Percentiles rank a stretch among this genome's conserved stretches.
phyloP scores from a whole-genome alignment of 2,888 invertebrate genomes.

The Nemoura dubitans region DNA sequence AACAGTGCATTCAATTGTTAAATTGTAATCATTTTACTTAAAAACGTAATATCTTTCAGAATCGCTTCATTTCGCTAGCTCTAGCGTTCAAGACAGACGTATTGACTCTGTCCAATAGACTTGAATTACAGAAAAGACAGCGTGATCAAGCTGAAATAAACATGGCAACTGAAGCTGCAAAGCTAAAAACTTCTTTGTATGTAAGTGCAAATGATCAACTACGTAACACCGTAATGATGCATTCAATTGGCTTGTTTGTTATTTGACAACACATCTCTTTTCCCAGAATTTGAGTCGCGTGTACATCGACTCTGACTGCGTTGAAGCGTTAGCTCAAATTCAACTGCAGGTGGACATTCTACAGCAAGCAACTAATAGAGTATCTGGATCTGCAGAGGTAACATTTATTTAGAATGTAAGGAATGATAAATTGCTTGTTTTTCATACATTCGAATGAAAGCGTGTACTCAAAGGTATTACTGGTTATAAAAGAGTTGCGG shows the following conservation, averaged over 20 bases:
- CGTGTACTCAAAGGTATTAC: too few relatives aligned
- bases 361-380: slow-evolving; percentile 59
- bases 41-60: slow-evolving; percentile 58
- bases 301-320: slow-evolving; percentile 63
- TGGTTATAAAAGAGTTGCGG: too few relatives aligned
- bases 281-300: slow-evolving; percentile 61
- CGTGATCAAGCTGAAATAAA: slow-evolving; percentile 69
- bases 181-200: slow-evolving; percentile 59
- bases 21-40: not conserved
- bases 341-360: slow-evolving; percentile 63
- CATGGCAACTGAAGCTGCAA: slow-evolving; percentile 64
- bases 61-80: slow-evolving; percentile 66
- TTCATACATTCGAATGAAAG: not conserved
- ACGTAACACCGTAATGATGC: not conserved
- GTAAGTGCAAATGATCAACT: slow-evolving; percentile 52
- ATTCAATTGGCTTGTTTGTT: not conserved
- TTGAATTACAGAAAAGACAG: slow-evolving; percentile 65
- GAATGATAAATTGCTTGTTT: not conserved
- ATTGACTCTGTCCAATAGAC: slow-evolving; percentile 64
- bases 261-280: slow-evolving; percentile 13
- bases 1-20: not conserved
- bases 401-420: too few relatives aligned
- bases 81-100: slow-evolving; percentile 69
- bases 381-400: slow-evolving; percentile 62
- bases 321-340: slow-evolving; percentile 63